Percentiles rank a stretch among this genome's conserved stretches.
These are phyloP conservation scores for Myotis daubentonii DNA, from an alignment of 2,797 vertebrate species.

Conservation along the genomic window DNA sequence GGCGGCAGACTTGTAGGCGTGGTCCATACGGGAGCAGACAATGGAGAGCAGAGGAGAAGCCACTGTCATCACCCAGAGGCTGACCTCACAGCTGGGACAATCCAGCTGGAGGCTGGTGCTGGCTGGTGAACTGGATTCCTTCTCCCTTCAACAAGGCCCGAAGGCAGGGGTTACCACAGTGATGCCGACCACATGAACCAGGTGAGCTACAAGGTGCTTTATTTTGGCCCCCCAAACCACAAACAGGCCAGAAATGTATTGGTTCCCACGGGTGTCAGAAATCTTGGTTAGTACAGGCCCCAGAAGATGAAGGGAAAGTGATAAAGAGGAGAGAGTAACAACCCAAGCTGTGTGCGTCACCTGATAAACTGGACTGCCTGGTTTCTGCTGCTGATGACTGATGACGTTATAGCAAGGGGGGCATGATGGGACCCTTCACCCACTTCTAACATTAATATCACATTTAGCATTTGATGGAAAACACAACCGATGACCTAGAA, in stretches of 20 bases:
- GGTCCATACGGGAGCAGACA: background rate
- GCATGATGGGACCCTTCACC: conserved; percentile 71
- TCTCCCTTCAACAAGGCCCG: background rate
- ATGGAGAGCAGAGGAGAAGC: background rate
- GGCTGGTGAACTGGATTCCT: background rate
- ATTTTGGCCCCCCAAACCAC: background rate
- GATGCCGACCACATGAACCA: background rate
- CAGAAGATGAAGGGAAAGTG: background rate
- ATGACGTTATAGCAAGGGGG: conserved; percentile 83
- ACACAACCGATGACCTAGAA: conserved; percentile 88
- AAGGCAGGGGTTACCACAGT: background rate
- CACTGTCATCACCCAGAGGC: background rate
- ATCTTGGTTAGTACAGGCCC: background rate
- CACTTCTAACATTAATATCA: conserved; percentile 92
- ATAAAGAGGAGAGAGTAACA: background rate
- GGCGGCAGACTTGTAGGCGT: background rate
- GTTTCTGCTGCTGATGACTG: conserved; percentile 84
- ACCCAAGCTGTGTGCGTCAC: conserved; percentile 82
- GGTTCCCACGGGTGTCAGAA: background rate
- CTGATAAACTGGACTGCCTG: conserved; percentile 93
- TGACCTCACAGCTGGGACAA: background rate
- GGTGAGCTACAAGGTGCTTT: background rate
- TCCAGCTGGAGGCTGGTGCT: background rate
- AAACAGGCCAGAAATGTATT: background rate
- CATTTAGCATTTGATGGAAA: conserved; percentile 89